These are phyloP conservation scores for Penaeus vannamei DNA, from an alignment of 1,140 invertebrate species.

Conservation along the genomic window DNA sequence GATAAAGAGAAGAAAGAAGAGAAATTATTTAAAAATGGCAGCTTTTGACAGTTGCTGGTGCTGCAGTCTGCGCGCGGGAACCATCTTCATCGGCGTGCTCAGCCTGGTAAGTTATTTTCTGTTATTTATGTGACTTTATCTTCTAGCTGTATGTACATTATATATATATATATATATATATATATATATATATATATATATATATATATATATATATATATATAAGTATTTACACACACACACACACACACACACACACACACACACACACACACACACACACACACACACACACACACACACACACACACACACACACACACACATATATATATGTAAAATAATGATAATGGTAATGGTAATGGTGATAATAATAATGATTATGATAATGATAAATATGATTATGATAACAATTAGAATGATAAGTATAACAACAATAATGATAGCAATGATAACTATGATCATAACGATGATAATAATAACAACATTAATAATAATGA, in stretches of 20 bases:
- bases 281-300: constrained; percentile 25
- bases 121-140: no score
- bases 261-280: constrained; percentile 32
- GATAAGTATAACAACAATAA: no score
- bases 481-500: no score
- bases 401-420: no score
- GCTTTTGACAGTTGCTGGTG: constrained; percentile 57
- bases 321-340: no score
- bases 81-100: constrained; percentile 40
- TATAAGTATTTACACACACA: not conserved
- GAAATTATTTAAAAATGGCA: not conserved
- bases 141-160: constrained; percentile 16
- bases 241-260: constrained; percentile 16
- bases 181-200: constrained; percentile 6
- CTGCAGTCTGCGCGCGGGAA: constrained; percentile 47
- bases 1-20: no score
- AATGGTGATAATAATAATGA: no score
- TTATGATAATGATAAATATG: no score
- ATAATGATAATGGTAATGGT: no score
- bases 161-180: not conserved
- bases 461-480: no score
- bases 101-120: constrained; percentile 36
- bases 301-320: no score
- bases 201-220: constrained; percentile 21
- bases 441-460: no score